Evolutionary conservation across 2,113 vertebrate species (phyloP).

Genomic region (Lophotis ruficrista): DNA sequence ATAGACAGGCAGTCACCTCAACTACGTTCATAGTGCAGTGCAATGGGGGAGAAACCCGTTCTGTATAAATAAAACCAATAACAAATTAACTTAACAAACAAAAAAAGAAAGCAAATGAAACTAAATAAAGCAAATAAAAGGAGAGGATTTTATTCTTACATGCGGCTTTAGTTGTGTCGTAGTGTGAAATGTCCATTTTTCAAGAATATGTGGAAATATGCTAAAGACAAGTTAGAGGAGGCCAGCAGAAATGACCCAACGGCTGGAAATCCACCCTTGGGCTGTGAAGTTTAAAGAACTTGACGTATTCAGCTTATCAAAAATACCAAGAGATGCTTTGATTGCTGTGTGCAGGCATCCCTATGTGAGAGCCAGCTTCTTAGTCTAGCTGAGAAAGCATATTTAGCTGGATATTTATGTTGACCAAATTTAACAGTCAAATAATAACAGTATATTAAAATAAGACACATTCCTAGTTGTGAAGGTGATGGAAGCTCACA

Average conservation of each 20-base stretch:
- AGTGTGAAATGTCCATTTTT: background rate
- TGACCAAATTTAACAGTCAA: background rate
- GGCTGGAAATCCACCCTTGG: background rate
- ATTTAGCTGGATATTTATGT: background rate
- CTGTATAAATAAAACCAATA: background rate
- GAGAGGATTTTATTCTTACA: background rate
- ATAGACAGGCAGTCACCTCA: background rate
- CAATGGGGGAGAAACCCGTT: background rate
- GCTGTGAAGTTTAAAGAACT: background rate
- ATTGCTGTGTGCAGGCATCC: background rate
- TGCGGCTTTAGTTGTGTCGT: background rate
- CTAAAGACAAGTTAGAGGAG: background rate
- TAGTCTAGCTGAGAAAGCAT: background rate
- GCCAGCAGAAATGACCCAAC: background rate
- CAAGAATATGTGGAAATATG: background rate
- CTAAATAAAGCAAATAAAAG: background rate
- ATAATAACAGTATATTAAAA: background rate
- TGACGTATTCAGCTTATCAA: background rate
- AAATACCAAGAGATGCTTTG: background rate
- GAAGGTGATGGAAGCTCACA: constrained; percentile 19
- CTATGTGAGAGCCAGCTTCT: background rate
- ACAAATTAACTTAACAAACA: background rate
- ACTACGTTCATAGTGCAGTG: background rate
- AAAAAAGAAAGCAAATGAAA: background rate
- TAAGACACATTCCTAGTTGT: background rate